Conservation (phyloP, 2,113 vertebrate genomes). For the Tyrannus savana region DNA sequence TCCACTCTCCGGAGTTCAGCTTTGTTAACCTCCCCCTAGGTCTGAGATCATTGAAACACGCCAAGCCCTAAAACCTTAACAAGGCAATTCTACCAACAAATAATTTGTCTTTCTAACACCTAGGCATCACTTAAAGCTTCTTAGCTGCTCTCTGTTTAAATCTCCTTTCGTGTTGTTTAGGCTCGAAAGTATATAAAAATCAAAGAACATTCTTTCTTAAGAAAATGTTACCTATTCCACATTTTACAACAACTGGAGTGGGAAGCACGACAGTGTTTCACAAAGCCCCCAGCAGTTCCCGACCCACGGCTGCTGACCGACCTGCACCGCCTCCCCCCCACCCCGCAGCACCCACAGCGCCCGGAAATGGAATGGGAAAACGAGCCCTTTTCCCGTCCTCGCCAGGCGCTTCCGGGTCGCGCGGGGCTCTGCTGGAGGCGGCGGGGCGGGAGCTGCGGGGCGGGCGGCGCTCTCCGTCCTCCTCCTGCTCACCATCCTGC, state of each 20-base stretch:
- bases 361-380: fast-evolving
- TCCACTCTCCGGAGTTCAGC: no score
- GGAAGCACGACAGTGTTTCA: not conserved
- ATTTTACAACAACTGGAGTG: not conserved
- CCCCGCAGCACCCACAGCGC: not conserved
- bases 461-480: fast-evolving
- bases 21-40: not conserved
- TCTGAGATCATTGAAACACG: not conserved
- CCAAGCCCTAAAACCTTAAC: not conserved
- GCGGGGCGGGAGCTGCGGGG: fast-evolving
- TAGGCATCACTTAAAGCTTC: not conserved
- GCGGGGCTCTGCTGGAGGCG: fast-evolving
- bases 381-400: not conserved
- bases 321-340: fast-evolving
- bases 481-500: not conserved
- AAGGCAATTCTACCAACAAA: not conserved
- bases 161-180: not conserved
- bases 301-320: fast-evolving
- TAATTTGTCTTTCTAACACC: not conserved
- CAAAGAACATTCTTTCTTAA: not conserved
- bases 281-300: not conserved
- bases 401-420: not conserved
- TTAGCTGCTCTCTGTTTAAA: not conserved
- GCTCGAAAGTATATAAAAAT: not conserved
- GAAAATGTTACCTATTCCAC: not conserved